Conservation (phyloP, 2,113 vertebrate species). For the Pelvicachromis taeniatus region DNA sequence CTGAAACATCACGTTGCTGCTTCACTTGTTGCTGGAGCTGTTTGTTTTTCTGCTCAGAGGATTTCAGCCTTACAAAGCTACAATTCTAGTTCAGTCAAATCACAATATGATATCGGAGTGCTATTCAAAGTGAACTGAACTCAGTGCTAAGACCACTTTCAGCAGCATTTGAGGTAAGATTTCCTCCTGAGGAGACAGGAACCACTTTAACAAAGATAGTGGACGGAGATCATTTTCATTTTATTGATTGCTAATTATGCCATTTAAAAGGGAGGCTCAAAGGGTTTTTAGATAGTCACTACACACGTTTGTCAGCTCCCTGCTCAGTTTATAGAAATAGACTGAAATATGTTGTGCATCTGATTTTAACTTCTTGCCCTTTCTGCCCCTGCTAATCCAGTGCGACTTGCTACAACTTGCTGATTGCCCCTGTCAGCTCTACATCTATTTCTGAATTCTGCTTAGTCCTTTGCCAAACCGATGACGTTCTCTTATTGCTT, state of each 20-base stretch:
- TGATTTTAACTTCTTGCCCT: too few species aligned
- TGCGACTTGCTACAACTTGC: neutral
- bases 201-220: neutral
- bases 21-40: neutral
- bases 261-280: neutral
- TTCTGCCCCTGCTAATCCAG: too few species aligned
- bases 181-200: neutral
- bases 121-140: neutral
- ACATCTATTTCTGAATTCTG: too few species aligned
- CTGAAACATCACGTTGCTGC: neutral
- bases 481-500: neutral
- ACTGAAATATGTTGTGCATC: neutral
- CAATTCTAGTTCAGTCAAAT: neutral
- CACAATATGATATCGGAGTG: neutral
- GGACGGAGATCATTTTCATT: neutral
- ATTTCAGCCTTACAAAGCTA: neutral
- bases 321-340: neutral
- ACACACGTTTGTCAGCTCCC: neutral
- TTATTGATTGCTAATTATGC: neutral
- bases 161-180: neutral
- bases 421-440: neutral
- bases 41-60: neutral
- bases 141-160: neutral
- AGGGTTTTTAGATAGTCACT: neutral
- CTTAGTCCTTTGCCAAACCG: neutral